Evolutionary conservation across 2,113 vertebrate species (phyloP), one percentile per base, ranked within the genome.

Genomic region (Meriones unguiculatus): DNA sequence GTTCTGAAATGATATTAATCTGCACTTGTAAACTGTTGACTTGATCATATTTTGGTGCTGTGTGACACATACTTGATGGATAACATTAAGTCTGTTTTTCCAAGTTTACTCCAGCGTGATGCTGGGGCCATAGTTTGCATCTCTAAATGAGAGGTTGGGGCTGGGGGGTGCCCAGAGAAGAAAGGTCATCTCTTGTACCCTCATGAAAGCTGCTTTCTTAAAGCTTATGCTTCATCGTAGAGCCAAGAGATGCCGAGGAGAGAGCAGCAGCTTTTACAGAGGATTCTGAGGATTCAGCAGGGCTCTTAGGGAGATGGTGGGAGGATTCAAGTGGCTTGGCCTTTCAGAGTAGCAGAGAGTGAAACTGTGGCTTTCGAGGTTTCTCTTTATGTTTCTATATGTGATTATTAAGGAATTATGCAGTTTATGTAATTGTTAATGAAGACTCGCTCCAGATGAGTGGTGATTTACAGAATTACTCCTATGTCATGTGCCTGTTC

Each of bases 381-480:
- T 75, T 91, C 65, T 87, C 30, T 62, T 22, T 72, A 46, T 76
- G 24, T 54, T 64, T 18, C 52, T 69, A 67, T 67, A 64, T 46
- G 28, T 50, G 50, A 12, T 93, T 91, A 52, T 59, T 85, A 88
- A 62, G 50, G 64, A 89, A 59, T 69, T 50, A 52, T 69, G 28
- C 35, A 35, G 32, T 87, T 32, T 52, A 50, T 24, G 24, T 38
- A 64, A 24, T 94, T 93, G n/a, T 70, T 87, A 90, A 65, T 78
- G 41, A 91, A 70, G 52, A 75, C 67, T 94, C 73, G 73, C 52
- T 96, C 54, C 75, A 93, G 89, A 67, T 35, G 32, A 95, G 32
- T 90, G n/a, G n/a, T 91, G 67, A 50, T 65, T 95, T 77, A 64
- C n/a, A 24, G 65, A 89, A 57, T 54, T 88, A 4, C 62, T 20